phyloP scores from a whole-genome alignment of 2,113 vertebrate species.

The Tychaedon coryphoeus region DNA sequence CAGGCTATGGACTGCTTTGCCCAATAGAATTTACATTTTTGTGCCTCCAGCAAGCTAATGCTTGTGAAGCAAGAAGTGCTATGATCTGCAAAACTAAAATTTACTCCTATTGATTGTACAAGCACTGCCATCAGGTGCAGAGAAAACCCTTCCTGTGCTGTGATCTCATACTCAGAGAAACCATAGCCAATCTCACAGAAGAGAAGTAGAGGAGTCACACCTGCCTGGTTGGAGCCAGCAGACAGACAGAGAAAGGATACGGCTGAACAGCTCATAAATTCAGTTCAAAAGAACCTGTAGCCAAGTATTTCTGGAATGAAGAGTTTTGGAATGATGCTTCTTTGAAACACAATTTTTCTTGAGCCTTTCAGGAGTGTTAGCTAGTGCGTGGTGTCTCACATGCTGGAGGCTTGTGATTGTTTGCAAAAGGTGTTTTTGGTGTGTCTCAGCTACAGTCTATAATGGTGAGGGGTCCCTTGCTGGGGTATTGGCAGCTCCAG shows the following conservation, averaged over 20 bases:
- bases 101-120: neutral
- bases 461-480: accelerated
- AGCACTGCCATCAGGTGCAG: neutral
- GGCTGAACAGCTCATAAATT: neutral
- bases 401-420: neutral
- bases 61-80: neutral
- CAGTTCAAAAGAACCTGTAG: neutral
- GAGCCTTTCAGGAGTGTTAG: neutral
- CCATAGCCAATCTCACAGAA: neutral
- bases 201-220: neutral
- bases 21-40: neutral
- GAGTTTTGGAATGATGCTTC: accelerated
- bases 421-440: neutral
- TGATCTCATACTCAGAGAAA: neutral
- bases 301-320: neutral
- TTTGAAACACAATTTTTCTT: neutral
- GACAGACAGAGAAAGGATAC: neutral
- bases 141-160: neutral
- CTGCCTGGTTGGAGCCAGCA: neutral
- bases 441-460: neutral
- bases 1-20: neutral
- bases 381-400: neutral
- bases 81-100: neutral
- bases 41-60: neutral
- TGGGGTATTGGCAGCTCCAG: neutral